Conservation (phyloP, 2,797 vertebrate genomes). For the Oreortyx pictus region DNA sequence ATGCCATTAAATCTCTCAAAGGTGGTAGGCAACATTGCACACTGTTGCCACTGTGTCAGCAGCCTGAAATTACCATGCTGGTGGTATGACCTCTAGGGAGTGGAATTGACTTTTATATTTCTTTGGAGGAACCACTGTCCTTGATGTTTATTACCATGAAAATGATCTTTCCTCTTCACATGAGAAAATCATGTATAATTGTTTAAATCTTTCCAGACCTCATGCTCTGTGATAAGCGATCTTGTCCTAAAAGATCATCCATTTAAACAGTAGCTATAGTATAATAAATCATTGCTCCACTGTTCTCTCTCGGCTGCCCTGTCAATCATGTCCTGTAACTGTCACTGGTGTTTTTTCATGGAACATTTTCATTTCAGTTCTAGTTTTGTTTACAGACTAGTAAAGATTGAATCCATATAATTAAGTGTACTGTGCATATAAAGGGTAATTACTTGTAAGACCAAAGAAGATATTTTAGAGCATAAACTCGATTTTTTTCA, state of each 20-base stretch:
- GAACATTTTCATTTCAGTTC: background rate
- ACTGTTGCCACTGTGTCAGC: background rate
- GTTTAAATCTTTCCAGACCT: background rate
- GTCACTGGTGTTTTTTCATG: rapidly evolving
- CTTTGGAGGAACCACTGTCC: background rate
- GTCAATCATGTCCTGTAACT: background rate
- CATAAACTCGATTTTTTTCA: background rate
- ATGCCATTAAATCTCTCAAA: background rate
- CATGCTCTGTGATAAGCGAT: background rate
- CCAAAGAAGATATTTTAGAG: background rate
- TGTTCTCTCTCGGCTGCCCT: background rate
- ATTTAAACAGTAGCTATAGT: background rate
- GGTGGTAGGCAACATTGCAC: background rate
- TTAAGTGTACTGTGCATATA: background rate
- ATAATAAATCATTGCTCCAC: background rate
- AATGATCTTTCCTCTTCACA: background rate
- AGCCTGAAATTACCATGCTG: background rate
- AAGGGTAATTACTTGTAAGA: background rate
- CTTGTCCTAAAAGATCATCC: background rate
- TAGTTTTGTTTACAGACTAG: background rate
- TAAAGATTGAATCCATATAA: rapidly evolving
- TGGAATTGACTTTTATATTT: background rate
- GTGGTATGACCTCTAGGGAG: background rate
- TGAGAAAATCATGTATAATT: background rate
- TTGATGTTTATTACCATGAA: background rate